Conservation (phyloP, 2,113 vertebrate species). For the Cyrtonyx montezumae region DNA sequence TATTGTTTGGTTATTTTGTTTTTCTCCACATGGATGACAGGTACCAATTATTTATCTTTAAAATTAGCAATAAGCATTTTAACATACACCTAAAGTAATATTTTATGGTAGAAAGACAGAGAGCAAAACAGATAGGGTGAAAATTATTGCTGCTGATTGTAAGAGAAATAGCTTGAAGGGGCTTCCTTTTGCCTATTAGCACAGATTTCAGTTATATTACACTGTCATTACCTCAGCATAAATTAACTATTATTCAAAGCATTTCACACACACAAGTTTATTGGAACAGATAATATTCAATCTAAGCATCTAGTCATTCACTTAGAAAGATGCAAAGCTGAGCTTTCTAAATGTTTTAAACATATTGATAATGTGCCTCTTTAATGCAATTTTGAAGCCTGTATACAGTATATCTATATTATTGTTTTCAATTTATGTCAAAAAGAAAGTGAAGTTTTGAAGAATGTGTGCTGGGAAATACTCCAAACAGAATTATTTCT, state of each 20-base stretch:
- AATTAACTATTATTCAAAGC: slow-evolving; percentile 76
- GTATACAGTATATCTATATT: slow-evolving; percentile 61
- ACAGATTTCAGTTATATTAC: slow-evolving; percentile 69
- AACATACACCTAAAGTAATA: slow-evolving; percentile 43
- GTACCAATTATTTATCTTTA: slow-evolving; percentile 73
- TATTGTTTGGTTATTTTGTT: slow-evolving; percentile 27
- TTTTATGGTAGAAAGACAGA: slow-evolving; percentile 51
- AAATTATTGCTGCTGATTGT: slow-evolving; percentile 62
- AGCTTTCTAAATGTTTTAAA: slow-evolving; percentile 71
- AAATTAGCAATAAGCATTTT: slow-evolving; percentile 70
- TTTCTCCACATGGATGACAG: slow-evolving; percentile 56
- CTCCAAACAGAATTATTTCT: slow-evolving; percentile 53
- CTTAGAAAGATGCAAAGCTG: slow-evolving; percentile 41
- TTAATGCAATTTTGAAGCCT: slow-evolving; percentile 65
- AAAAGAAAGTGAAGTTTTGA: slow-evolving; percentile 57
- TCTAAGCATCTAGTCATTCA: slow-evolving; percentile 64
- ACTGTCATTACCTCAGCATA: slow-evolving; percentile 72
- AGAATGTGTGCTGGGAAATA: slow-evolving; percentile 47
- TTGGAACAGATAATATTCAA: slow-evolving; percentile 60
- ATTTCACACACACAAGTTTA: slow-evolving; percentile 50
- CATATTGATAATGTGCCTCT: slow-evolving; percentile 74
- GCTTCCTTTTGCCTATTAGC: slow-evolving; percentile 65
- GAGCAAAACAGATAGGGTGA: slow-evolving; percentile 34
- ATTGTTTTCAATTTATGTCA: slow-evolving; percentile 69
- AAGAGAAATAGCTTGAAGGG: slow-evolving; percentile 70